Evolutionary conservation across 1,140 invertebrate species (phyloP).

Genomic region (Chlorops oryzae): DNA sequence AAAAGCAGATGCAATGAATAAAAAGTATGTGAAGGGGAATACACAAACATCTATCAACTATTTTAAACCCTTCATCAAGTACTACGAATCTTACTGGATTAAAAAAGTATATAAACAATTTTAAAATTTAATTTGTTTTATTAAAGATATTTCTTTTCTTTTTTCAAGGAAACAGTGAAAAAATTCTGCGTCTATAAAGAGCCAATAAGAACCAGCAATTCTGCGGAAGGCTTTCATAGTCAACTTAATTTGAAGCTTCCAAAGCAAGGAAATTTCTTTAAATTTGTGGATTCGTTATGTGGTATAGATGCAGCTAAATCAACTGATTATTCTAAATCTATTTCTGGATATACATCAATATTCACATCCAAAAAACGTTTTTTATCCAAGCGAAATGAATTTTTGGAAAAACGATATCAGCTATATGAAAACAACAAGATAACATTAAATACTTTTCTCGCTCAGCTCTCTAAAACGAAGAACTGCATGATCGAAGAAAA

Average conservation of each 20-base stretch:
- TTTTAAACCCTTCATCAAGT: constrained; percentile 4
- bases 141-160: too few species aligned
- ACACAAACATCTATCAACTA: not conserved
- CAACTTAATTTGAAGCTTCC: constrained; percentile 6
- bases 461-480: constrained; percentile 6
- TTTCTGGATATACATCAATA: constrained; percentile 1
- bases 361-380: not conserved
- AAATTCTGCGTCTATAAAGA: constrained; percentile 5
- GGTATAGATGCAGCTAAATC: too few species aligned
- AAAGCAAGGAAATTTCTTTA: constrained; percentile 4
- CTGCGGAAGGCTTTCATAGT: constrained; percentile 4
- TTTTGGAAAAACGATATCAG: constrained; percentile 1
- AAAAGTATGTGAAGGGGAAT: constrained; percentile 2
- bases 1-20: constrained; percentile 1
- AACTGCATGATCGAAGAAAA: constrained; percentile 6
- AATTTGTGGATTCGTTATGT: too few species aligned
- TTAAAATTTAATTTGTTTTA: constrained; percentile 1
- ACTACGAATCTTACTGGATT: constrained; percentile 1
- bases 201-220: constrained; percentile 2
- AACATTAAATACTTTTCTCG: not conserved
- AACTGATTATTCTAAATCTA: too few species aligned
- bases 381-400: not conserved
- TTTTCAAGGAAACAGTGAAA: constrained; percentile 1
- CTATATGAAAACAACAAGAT: constrained; percentile 1
- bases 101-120: constrained; percentile 3